Evolutionary conservation across 1,140 invertebrate genomes (phyloP), one percentile per base, ranked within the genome.

Genomic region (Teleogryllus occipitalis): DNA sequence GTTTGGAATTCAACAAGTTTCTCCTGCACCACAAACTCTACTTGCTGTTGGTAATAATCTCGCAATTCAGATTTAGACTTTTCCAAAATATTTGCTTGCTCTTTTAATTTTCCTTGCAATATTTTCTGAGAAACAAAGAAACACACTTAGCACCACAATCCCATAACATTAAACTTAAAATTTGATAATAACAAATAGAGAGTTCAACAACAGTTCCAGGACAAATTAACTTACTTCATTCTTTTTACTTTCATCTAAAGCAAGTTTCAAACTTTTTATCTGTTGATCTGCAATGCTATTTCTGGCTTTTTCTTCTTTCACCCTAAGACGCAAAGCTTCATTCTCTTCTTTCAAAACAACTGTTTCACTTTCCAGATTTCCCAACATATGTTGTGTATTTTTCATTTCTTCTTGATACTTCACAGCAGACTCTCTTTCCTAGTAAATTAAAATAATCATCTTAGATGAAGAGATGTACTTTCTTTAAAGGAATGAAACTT

Each of bases 1-100:
- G 83, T 85, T 84, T 95, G 93, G 83, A 95, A 95, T 85, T 95
- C 93, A 82, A 90, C 89, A 77, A 94, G 84, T 85, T 95, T 95
- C 21, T 89, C 88, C 80, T 91, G 87, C 7, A 95, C 93, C 6
- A 94, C 91, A 74, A 90, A 88, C 80, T 95, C 93, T 47, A 95
- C 86, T 86, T 95, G 93, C 80, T 91, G 91, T 83, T 95, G 94
- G 83, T 95, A 95, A 82, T 93, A 90, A 27, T 89, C 88, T 83
- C 92, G 91, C 12, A 94, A 84, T 80, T 94, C 92, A 10, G 87
- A 85, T 82, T 91, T 91, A 78, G 91, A 90, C 8, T 89, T 85
- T 75, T 94, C 92, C 14, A 93, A 83, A 76, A 91, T 86, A 81
- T 88, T 88, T 78, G 86, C 87, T 22, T 88, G 84, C 47, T 83